Evolutionary conservation across 2,888 invertebrate genomes (phyloP), one percentile per base, ranked within the genome.

Genomic region (Drosophila prolongata): DNA sequence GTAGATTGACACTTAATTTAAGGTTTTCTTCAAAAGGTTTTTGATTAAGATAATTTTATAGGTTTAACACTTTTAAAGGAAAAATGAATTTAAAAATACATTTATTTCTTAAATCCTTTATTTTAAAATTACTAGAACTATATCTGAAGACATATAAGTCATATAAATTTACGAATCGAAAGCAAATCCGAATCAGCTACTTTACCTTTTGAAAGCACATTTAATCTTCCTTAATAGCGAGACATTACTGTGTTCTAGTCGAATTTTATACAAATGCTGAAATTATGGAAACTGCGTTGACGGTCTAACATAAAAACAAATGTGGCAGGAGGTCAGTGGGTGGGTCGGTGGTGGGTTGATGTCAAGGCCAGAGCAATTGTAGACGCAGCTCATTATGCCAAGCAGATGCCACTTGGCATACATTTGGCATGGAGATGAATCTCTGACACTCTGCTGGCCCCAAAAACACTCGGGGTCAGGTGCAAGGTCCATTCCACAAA

Each of bases 371-470:
- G 57, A 82, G 60, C 79, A 85, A 77, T 87, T 81, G 83, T 79
- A 61, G 71, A 74, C 75, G 79, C 69, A 74, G 80, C 82, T 83
- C 82, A 83, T 83, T 83, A 83, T 85, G 87, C 86, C 72, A 85
- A 83, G 76, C 82, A 50, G 57, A 70, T 62, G 67, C 74, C 86
- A 85, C 83, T 87, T 85, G 82, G 83, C 87, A 83, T 85, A 87
- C 79, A 87, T 82, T 83, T 74, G 44, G 44, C 55, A 43, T 40
- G 55, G 35, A 56, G 55, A 61, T 68, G 38, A 56, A 56, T 57
- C 50, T 52, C 68, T 43, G 37, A 10, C 54, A 47, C 19, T 47
- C 30, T 34, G n/a, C 30, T 34, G 16, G 16, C 27, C 35, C 40
- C 35, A 60, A 14, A 42, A 35, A 11, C 57, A 46, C 43, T 54